Base-by-base conservation (phyloP, 2,888 invertebrate species). In the Desoria tigrina region DNA sequence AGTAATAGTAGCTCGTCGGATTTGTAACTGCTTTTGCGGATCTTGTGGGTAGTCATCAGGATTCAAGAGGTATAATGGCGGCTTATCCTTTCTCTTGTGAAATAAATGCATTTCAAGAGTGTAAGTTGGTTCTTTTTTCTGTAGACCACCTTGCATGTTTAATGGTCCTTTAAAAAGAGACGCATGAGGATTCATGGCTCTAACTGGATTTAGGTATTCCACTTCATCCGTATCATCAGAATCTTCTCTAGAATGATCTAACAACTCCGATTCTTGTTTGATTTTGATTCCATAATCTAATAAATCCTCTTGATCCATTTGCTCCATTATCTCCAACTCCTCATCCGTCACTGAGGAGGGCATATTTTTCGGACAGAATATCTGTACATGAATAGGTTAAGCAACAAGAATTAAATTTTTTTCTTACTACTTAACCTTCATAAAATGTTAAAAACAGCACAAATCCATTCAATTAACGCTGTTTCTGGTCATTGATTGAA, bases 21-120 rank as follows among this genome's bases (percentile, higher is more conserved):
- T 69, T 42, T 69, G 69, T 1, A 53, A 18, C 45, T 69, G 69
- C 42, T 69, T 69, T 42, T 58, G 57, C 18, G 58, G 61, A 27
- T 69, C 66, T 42, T 69, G 57, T 1, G 16, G 28, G 45, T 32
- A 69, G 18, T 69, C 66, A 21, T 69, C 56, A 1, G 69, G 69
- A 27, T 69, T 66, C 2, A 69, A 27, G 11, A 66, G 27, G 24
- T 69, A 69, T 2, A 69, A 28, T 24, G 68, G 68, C 28, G 62
- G 18, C 1, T 61, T 50, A 11, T 68, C 64, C 37, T 61, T 28
- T 42, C 63, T 45, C 21, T 56, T 64, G 21, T 16, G 21, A 45
- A 18, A 45, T 21, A 45, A 18, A n/a, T 45, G n/a, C 45, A 45
- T 18, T 4, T 16, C 45, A 16, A 21, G 18, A 16, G 32, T 32